Evolutionary conservation across 2,113 vertebrate genomes (phyloP).

Genomic region (Xenopus borealis): DNA sequence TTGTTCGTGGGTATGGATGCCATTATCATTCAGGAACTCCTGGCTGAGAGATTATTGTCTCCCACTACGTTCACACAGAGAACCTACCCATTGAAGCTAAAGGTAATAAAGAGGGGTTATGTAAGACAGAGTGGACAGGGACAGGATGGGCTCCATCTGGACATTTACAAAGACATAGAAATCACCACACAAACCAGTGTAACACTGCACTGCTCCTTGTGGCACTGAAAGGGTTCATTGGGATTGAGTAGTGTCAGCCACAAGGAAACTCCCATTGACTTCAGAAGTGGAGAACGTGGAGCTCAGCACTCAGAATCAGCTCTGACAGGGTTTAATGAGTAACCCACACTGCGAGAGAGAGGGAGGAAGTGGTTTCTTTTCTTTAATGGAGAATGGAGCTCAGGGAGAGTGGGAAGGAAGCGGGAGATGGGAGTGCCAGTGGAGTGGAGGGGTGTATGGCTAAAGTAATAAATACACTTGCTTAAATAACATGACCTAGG

Average conservation of each 20-base stretch:
- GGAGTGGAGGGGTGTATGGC: too few relatives aligned
- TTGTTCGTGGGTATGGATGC: slow-evolving; percentile 77
- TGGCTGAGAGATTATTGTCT: slow-evolving; percentile 90
- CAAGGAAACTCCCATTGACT: not conserved
- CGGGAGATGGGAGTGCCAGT: too few relatives aligned
- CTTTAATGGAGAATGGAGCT: too few relatives aligned
- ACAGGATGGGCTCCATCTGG: not conserved
- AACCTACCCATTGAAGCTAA: slow-evolving; percentile 75
- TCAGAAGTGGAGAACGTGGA: not conserved
- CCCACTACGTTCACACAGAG: slow-evolving; percentile 80
- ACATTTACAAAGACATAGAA: not conserved
- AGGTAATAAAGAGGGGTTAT: slow-evolving; percentile 66
- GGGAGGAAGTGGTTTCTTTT: slow-evolving; percentile 10
- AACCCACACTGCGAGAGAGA: slow-evolving; percentile 40
- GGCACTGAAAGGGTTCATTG: not conserved
- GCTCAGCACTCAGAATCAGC: too few relatives aligned
- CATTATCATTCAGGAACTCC: slow-evolving; percentile 88
- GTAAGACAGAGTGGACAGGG: slow-evolving; percentile 23
- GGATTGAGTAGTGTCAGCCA: not conserved
- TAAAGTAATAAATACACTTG: too few relatives aligned
- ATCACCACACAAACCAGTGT: too few relatives aligned
- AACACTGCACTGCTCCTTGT: too few relatives aligned
- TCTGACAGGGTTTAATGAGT: slow-evolving; percentile 47
- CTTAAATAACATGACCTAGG: too few relatives aligned
- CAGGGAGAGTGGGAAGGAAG: too few relatives aligned